A percentile compares a stretch with the other conserved stretches of the same genome.
These are phyloP conservation scores for Corydoras sp. DNA, from an alignment of 2,113 vertebrate species.

Conservation along the genomic window DNA sequence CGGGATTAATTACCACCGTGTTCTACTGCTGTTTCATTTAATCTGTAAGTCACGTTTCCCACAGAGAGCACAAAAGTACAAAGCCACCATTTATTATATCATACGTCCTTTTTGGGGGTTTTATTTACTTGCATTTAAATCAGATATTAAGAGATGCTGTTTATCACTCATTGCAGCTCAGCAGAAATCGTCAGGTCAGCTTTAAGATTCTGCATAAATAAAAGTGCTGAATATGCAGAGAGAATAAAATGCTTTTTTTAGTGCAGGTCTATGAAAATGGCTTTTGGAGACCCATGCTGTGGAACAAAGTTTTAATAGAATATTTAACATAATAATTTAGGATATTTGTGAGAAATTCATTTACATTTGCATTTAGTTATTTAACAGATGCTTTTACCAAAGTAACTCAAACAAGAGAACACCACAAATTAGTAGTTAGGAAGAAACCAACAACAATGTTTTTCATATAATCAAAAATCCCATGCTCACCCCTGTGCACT, in stretches of 20 bases:
- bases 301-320: too few relatives aligned
- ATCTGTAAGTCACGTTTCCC: slow-evolving; percentile 42
- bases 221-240: slow-evolving; percentile 13
- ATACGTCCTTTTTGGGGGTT: slow-evolving; percentile 18
- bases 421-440: too few relatives aligned
- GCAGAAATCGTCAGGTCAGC: slow-evolving; percentile 15
- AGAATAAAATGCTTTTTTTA: background rate
- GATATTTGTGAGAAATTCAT: too few relatives aligned
- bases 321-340: too few relatives aligned
- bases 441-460: too few relatives aligned
- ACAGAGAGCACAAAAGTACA: background rate
- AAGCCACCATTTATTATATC: background rate
- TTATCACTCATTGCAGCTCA: slow-evolving; percentile 15
- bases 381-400: too few relatives aligned
- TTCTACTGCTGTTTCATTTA: slow-evolving; percentile 34
- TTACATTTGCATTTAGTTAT: too few relatives aligned
- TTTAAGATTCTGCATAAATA: slow-evolving; percentile 14
- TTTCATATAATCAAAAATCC: too few relatives aligned
- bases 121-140: background rate
- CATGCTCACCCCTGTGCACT: too few relatives aligned
- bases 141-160: background rate
- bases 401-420: too few relatives aligned
- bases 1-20: background rate
- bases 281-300: too few relatives aligned
- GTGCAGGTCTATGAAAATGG: slow-evolving; percentile 7